Evolutionary conservation across 1,140 invertebrate genomes (phyloP).

Genomic region (Batillaria attramentaria): DNA sequence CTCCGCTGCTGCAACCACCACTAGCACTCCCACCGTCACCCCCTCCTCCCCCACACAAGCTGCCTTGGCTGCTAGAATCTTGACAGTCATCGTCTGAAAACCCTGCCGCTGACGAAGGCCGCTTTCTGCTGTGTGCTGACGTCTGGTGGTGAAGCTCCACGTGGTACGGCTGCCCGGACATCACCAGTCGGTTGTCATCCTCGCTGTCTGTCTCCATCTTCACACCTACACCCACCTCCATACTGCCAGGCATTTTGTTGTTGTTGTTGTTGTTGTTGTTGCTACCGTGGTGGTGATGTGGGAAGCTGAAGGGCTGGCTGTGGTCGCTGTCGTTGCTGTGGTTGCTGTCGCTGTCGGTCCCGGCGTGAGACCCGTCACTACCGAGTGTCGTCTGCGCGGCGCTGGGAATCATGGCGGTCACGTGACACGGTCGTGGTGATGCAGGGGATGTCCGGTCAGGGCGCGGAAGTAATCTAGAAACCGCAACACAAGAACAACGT

Average conservation of each 20-base stretch:
- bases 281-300: slow-evolving; percentile 19
- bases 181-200: slow-evolving; percentile 22
- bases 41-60: neutral
- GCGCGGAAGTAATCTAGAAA: too few species aligned
- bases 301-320: neutral
- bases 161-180: slow-evolving; percentile 5
- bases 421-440: neutral
- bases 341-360: slow-evolving; percentile 28
- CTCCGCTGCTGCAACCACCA: neutral
- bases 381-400: neutral
- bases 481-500: too few species aligned
- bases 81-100: neutral
- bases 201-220: slow-evolving; percentile 31
- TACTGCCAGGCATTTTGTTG: neutral
- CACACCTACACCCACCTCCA: slow-evolving; percentile 7
- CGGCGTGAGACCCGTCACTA: slow-evolving; percentile 27
- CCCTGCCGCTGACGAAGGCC: neutral
- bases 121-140: neutral
- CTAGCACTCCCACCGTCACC: neutral
- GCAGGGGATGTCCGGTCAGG: neutral
- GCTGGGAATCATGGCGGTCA: neutral
- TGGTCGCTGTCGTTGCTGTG: slow-evolving; percentile 12
- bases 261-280: slow-evolving; percentile 5
- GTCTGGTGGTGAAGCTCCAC: neutral
- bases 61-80: neutral